Conservation (phyloP, 2,888 invertebrate species). For the Tachystola acroxantha region DNA sequence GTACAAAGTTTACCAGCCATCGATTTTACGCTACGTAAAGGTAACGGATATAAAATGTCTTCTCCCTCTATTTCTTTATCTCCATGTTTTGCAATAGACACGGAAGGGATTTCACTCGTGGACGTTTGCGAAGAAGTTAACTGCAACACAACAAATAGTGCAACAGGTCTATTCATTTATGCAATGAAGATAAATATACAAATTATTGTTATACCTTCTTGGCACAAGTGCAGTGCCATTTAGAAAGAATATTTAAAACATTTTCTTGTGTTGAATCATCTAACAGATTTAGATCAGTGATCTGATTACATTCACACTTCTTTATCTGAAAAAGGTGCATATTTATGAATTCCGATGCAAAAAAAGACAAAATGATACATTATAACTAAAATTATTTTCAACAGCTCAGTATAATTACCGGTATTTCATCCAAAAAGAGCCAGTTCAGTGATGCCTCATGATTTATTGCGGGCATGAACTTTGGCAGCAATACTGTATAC, state of each 20-base stretch:
- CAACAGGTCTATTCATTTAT: not conserved
- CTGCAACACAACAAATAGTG: constrained; percentile 23
- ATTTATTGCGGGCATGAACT: constrained; percentile 46
- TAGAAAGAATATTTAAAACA: constrained; percentile 57
- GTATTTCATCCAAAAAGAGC: constrained; percentile 54
- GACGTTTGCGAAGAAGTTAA: constrained; percentile 58
- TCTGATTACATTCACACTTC: constrained; percentile 66
- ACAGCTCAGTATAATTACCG: constrained; percentile 30
- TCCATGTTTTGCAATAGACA: constrained; percentile 28
- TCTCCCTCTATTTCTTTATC: constrained; percentile 25
- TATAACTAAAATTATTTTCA: no score
- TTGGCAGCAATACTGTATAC: constrained; percentile 55
- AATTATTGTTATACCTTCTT: constrained; percentile 64
- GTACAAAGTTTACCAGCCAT: constrained; percentile 22
- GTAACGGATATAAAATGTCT: constrained; percentile 34
- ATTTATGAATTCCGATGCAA: no score
- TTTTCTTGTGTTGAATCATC: constrained; percentile 63
- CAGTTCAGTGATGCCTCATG: constrained; percentile 49
- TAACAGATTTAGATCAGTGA: constrained; percentile 53
- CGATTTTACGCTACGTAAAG: constrained; percentile 43
- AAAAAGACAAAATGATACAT: no score
- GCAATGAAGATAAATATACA: not conserved
- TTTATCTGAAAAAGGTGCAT: constrained; percentile 51
- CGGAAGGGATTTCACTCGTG: constrained; percentile 50
- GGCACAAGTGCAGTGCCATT: constrained; percentile 67